phyloP scores from a whole-genome alignment of 2,113 vertebrate species.

The Platichthys flesus region DNA sequence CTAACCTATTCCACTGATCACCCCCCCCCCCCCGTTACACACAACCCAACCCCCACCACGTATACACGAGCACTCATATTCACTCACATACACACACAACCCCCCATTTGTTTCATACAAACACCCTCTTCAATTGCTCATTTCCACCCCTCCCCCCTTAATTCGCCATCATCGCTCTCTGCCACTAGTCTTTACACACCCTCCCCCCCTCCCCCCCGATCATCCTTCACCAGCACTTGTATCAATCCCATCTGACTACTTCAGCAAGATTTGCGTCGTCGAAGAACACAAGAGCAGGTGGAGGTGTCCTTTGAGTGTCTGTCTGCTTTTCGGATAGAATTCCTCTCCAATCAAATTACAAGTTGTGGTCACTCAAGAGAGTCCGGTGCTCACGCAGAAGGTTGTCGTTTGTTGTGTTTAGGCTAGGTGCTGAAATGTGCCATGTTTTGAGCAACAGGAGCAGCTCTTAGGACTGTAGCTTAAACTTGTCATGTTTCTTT shows the following conservation, averaged over 20 bases:
- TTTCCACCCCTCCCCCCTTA: conserved; percentile 12
- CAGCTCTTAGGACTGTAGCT: not conserved
- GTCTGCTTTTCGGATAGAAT: not conserved
- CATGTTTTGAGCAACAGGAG: not conserved
- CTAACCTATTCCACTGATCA: conserved; percentile 43
- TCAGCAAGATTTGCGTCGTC: conserved; percentile 33
- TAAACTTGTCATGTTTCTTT: not conserved
- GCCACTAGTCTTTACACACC: not conserved
- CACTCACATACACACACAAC: conserved; percentile 10
- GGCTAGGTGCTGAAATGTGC: not conserved
- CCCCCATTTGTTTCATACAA: conserved; percentile 34
- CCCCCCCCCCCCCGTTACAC: not conserved
- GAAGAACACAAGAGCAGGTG: conserved; percentile 6
- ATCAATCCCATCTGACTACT: conserved; percentile 56
- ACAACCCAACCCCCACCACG: conserved; percentile 49
- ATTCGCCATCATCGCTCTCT: conserved; percentile 38
- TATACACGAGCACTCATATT: conserved; percentile 10
- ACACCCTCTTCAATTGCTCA: conserved; percentile 8
- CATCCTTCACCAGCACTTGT: conserved; percentile 30
- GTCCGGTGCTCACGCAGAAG: not conserved
- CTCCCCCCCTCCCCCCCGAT: not conserved
- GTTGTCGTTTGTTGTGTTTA: not conserved
- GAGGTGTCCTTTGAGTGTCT: not conserved
- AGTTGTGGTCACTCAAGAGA: conserved; percentile 1
- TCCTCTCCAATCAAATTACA: conserved; percentile 50